These are phyloP conservation scores for Cuculus canorus DNA, from an alignment of 2,797 vertebrate species.

Conservation along the genomic window DNA sequence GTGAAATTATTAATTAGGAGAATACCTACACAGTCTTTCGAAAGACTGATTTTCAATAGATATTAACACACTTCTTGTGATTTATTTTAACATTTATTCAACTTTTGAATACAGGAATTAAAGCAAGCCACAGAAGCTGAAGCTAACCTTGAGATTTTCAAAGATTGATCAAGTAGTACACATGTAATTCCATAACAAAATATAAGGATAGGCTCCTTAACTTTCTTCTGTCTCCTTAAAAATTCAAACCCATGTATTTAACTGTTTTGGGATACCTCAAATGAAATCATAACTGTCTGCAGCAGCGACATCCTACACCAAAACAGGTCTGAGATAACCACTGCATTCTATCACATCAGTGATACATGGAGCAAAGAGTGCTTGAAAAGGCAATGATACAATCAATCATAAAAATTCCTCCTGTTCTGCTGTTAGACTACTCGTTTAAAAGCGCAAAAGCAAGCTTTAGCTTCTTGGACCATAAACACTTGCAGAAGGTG, in stretches of 20 bases:
- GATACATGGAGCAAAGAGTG: not conserved
- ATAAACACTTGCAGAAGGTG: not conserved
- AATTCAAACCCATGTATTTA: not conserved
- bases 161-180: not conserved
- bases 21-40: not conserved
- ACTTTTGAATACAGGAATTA: not conserved
- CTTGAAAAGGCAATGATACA: conserved; percentile 37
- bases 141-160: not conserved
- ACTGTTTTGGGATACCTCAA: not conserved
- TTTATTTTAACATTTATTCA: not conserved
- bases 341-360: not conserved
- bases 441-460: not conserved
- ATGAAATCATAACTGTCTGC: not conserved
- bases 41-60: not conserved
- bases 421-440: not conserved
- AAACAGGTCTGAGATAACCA: not conserved
- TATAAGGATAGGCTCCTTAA: not conserved
- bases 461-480: conserved; percentile 6
- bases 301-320: not conserved
- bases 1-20: not conserved
- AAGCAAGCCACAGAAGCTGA: not conserved
- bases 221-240: not conserved
- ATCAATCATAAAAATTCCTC: conserved; percentile 18
- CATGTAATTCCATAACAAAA: not conserved
- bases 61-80: not conserved